These are phyloP conservation scores for Linnaemya vulpina DNA, from an alignment of 2,888 invertebrate species.

Conservation along the genomic window DNA sequence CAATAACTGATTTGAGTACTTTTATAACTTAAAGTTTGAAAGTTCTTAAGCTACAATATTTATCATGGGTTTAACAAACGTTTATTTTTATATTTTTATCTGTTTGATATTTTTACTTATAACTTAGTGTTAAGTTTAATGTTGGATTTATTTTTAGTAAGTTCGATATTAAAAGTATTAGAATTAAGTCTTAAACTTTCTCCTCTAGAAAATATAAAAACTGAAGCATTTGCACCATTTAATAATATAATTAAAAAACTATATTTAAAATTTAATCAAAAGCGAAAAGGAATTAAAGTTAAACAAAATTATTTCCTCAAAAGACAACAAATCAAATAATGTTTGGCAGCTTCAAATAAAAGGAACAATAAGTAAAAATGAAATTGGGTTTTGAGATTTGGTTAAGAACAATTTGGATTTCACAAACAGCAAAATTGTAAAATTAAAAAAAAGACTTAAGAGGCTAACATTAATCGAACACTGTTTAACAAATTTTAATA, in stretches of 20 bases:
- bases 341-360: conserved; percentile 55
- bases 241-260: conserved; percentile 36
- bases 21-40: conserved; percentile 35
- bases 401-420: conserved; percentile 61
- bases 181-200: conserved; percentile 62
- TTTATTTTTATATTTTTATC: conserved; percentile 53
- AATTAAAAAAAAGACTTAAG: conserved; percentile 67
- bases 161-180: conserved; percentile 48
- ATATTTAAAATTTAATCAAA: conserved; percentile 5
- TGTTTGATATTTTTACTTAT: conserved; percentile 52
- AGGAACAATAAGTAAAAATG: background rate
- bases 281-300: conserved; percentile 42
- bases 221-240: conserved; percentile 65
- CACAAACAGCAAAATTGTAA: conserved; percentile 31
- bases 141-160: conserved; percentile 44
- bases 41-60: conserved; percentile 21
- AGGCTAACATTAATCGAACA: conserved; percentile 81
- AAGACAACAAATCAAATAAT: conserved; percentile 21
- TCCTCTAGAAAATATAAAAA: conserved; percentile 37
- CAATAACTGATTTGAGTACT: conserved; percentile 47
- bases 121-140: conserved; percentile 69
- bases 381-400: conserved; percentile 54
- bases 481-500: conserved; percentile 52
- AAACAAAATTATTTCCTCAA: conserved; percentile 51
- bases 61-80: conserved; percentile 65